Evolutionary conservation across 2,113 vertebrate genomes (phyloP).

Genomic region (Corapipo altera): DNA sequence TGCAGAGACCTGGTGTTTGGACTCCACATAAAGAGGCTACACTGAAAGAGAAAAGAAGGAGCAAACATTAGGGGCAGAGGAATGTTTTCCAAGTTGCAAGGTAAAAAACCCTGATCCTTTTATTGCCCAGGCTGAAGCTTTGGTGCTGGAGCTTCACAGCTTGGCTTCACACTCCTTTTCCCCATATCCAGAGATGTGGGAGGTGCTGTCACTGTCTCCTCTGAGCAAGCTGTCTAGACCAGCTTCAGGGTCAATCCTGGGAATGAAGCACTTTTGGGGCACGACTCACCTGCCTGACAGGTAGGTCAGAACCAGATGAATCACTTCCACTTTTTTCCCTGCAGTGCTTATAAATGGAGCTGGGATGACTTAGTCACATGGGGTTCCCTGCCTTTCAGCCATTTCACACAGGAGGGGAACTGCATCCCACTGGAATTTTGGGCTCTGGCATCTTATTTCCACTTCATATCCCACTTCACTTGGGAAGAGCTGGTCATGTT

Average conservation of each 20-base stretch:
- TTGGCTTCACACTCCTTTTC: not conserved
- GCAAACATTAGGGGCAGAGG: not conserved
- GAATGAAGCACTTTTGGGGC: not conserved
- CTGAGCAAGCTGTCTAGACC: not conserved
- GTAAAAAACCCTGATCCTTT: not conserved
- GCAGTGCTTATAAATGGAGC: not conserved
- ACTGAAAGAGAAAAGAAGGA: not conserved
- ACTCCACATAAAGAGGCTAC: not conserved
- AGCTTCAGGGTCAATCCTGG: not conserved
- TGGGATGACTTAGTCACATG: not conserved
- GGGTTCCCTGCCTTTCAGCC: not conserved
- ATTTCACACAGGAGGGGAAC: not conserved
- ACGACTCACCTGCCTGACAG: not conserved
- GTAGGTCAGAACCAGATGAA: not conserved
- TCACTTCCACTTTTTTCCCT: not conserved
- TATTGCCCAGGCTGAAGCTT: not conserved
- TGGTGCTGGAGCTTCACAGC: not conserved
- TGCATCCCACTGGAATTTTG: not conserved
- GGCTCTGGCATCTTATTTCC: not conserved
- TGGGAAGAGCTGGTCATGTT: not conserved
- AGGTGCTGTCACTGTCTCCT: not conserved
- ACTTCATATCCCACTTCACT: not conserved
- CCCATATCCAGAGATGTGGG: not conserved
- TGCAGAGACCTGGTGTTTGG: accelerated
- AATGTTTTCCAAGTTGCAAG: not conserved